phyloP scores from a whole-genome alignment of 2,888 invertebrate genomes.

The Erynnis tages region DNA sequence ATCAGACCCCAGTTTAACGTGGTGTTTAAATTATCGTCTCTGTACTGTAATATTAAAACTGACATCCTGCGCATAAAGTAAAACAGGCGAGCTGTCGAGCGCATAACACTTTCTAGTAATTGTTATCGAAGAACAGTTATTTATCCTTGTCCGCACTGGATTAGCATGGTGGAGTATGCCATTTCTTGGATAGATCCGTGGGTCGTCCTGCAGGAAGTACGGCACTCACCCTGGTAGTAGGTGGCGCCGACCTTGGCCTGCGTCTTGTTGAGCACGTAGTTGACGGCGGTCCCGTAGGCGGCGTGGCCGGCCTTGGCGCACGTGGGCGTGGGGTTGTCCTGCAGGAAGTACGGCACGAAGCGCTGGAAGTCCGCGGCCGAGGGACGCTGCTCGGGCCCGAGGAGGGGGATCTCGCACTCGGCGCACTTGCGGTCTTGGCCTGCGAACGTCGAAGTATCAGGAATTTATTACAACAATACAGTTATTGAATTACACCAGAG shows the following conservation, averaged over 20 bases:
- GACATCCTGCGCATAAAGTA: too few species aligned
- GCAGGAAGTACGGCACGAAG: constrained; percentile 90
- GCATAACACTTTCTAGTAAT: too few species aligned
- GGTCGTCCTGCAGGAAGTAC: too few species aligned
- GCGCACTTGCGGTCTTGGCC: constrained; percentile 48
- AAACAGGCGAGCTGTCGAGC: too few species aligned
- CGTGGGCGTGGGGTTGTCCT: constrained; percentile 87
- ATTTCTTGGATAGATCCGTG: not conserved
- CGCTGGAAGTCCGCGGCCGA: constrained; percentile 82
- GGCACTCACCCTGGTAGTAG: constrained; percentile 84
- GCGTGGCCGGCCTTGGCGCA: constrained; percentile 94
- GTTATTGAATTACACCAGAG: too few species aligned
- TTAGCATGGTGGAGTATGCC: too few species aligned
- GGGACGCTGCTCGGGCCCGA: constrained; percentile 82
- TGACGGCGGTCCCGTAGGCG: constrained; percentile 88
- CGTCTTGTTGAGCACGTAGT: constrained; percentile 68
- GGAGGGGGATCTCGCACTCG: constrained; percentile 74
- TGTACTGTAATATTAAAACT: too few species aligned
- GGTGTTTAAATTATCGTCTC: too few species aligned
- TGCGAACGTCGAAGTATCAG: not conserved
- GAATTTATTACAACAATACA: too few species aligned
- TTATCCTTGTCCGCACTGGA: too few species aligned
- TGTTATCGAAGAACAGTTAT: too few species aligned
- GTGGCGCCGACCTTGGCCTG: constrained; percentile 86
- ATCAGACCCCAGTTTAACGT: too few species aligned